Base-by-base conservation (phyloP, 2,113 vertebrate genomes). In the Sapajus apella region DNA sequence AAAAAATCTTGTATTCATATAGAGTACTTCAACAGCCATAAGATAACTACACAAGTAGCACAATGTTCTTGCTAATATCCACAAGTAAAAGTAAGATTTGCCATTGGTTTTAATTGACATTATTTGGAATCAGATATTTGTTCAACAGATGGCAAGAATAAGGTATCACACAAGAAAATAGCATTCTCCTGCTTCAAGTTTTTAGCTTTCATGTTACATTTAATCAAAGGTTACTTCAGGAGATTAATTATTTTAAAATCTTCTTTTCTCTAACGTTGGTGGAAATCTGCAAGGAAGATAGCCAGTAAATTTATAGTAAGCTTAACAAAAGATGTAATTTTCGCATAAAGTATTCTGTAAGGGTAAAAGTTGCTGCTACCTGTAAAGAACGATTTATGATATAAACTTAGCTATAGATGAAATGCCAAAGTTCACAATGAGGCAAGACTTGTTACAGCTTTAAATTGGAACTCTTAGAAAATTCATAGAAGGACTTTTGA, bases 61-160 rank as follows among this genome's bases (percentile, higher is more conserved):
- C 76, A 66, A 14, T n/a, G 35, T 7, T 70, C 56, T 90, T 83
- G 58, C 92, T 97, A 88, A 85, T 82, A 90, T 82, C 95, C 76
- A 92, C 87, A 92, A 97, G 43, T 79, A 90, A 88, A 87, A 91
- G 56, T 92, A 96, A 97, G 56, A 81, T 96, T 93, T 97, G 56
- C 93, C 76, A 97, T 97, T 61, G 86, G 40, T 94, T 95, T 94
- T 95, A 97, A 97, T 87, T 96, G 90, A 95, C 96, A 97, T 56
- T 92, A 90, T 97, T 96, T 97, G 92, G 82, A 95, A 94, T 73
- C 82, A 96, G 80, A 88, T 97, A 97, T 91, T 95, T 97, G 8
- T 94, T 95, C 90, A 97, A 96, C 92, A 97, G 86, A 97, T 98
- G 95, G 94, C 80, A 72, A 96, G 70, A 92, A 94, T 92, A 96